phyloP scores from a whole-genome alignment of 2,113 vertebrate species.

The Odocoileus virginianus region DNA sequence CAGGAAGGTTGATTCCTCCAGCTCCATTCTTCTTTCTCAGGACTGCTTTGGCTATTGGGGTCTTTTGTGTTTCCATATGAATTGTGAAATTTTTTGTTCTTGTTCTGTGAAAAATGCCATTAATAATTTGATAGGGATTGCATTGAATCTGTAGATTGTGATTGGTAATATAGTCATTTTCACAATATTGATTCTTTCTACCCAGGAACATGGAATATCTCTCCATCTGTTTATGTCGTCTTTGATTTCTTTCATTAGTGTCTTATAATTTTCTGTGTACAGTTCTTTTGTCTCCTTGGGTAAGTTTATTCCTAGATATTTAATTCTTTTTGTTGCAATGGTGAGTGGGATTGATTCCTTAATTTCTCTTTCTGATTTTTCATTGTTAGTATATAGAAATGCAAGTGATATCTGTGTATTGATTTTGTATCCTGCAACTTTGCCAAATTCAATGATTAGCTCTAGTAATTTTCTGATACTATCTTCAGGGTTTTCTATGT shows the following conservation, averaged over 20 bases:
- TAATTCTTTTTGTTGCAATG: background rate
- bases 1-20: background rate
- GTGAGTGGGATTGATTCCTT: background rate
- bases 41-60: background rate
- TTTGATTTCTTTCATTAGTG: background rate
- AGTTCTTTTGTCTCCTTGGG: background rate
- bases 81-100: background rate
- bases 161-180: background rate
- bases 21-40: background rate
- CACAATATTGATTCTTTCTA: background rate
- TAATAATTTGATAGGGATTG: background rate
- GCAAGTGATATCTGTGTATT: background rate
- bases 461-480: background rate
- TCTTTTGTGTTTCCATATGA: background rate
- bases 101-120: background rate
- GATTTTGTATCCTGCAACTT: background rate
- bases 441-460: background rate
- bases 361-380: background rate
- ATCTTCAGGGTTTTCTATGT: background rate
- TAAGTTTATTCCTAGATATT: background rate
- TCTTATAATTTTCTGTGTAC: background rate
- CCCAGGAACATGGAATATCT: background rate
- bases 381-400: background rate
- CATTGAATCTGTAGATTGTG: background rate
- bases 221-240: background rate